phyloP scores from a whole-genome alignment of 1,140 invertebrate species.

The Camponotus floridanus region DNA sequence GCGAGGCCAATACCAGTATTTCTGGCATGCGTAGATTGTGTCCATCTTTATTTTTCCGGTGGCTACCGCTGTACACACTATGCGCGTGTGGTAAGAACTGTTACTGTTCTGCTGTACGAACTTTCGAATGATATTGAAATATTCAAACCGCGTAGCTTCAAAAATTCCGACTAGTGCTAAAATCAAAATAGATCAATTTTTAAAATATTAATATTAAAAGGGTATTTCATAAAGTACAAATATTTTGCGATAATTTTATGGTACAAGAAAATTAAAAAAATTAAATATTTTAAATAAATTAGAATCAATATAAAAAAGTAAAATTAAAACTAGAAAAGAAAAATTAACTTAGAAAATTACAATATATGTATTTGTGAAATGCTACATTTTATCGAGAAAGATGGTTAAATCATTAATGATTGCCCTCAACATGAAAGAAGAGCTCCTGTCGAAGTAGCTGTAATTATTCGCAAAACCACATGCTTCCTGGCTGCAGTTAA shows the following conservation, averaged over 20 bases:
- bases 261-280: not conserved
- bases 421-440: not conserved
- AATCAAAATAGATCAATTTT: constrained; percentile 1
- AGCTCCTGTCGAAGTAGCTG: not conserved
- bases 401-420: not conserved
- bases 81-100: not conserved
- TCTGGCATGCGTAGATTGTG: constrained; percentile 49
- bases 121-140: constrained; percentile 25
- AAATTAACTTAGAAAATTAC: not conserved
- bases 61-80: not conserved
- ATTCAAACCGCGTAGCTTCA: constrained; percentile 21
- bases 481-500: constrained; percentile 24
- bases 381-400: constrained; percentile 3
- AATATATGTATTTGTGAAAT: not conserved
- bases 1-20: constrained; percentile 24
- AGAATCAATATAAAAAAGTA: not conserved
- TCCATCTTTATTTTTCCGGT: constrained; percentile 45
- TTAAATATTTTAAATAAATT: not conserved
- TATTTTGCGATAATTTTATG: constrained; percentile 1
- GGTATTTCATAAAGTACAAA: not conserved
- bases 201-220: not conserved
- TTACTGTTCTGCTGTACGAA: not conserved
- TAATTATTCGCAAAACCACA: constrained; percentile 34
- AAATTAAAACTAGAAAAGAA: not conserved
- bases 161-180: constrained; percentile 20